Evolutionary conservation across 2,797 vertebrate species (phyloP).

Genomic region (Crenichthys baileyi): DNA sequence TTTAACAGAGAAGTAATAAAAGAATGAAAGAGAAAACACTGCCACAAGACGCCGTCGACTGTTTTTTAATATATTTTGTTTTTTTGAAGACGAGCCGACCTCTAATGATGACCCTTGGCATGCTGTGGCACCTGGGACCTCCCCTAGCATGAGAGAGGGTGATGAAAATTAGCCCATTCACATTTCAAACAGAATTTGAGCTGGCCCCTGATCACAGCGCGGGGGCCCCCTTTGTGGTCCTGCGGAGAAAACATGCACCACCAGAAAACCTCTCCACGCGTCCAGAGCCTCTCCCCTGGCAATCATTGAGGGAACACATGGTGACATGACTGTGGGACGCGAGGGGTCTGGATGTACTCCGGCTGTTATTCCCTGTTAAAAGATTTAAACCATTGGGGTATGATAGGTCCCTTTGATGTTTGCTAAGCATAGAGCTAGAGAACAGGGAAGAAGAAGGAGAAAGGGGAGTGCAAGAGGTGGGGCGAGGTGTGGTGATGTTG

Average conservation of each 20-base stretch:
- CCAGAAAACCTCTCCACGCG: constrained; percentile 78
- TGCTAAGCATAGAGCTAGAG: constrained; percentile 94
- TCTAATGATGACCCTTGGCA: constrained; percentile 99
- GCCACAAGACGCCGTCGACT: constrained; percentile 84
- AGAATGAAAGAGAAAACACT: constrained; percentile 76
- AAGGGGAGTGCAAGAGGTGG: constrained; percentile 45
- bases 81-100: constrained; percentile 89
- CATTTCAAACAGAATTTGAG: constrained; percentile 99
- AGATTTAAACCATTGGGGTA: constrained; percentile 99
- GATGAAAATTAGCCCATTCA: constrained; percentile 99
- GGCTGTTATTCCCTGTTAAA: constrained; percentile 99
- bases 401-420: constrained; percentile 99
- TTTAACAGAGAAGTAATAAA: constrained; percentile 85
- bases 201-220: constrained; percentile 96
- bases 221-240: constrained; percentile 81
- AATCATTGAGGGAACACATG: constrained; percentile 91
- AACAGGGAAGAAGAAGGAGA: constrained; percentile 72
- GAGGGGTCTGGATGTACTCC: constrained; percentile 96
- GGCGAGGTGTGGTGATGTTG: constrained; percentile 61
- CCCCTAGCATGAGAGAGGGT: constrained; percentile 88
- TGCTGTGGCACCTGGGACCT: constrained; percentile 93
- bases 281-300: constrained; percentile 86
- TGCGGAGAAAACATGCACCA: constrained; percentile 89
- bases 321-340: constrained; percentile 93
- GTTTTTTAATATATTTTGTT: constrained; percentile 52